Percentiles rank a stretch among this genome's conserved stretches.
These are phyloP conservation scores for Sphaerophoria rueppellii DNA, from an alignment of 2,888 invertebrate species.

Conservation along the genomic window DNA sequence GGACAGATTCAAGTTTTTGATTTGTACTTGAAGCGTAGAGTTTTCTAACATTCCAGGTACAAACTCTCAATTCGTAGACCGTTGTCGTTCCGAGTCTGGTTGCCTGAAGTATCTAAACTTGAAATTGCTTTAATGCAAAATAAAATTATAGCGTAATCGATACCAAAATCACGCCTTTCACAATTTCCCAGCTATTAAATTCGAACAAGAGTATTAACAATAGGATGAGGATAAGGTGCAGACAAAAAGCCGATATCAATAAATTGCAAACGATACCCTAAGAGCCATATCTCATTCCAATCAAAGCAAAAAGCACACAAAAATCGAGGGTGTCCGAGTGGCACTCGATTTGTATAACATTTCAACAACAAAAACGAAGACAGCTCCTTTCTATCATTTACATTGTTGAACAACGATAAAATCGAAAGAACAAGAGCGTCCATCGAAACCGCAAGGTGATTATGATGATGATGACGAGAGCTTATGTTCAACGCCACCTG, in stretches of 20 bases:
- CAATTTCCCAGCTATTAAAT: slow-evolving; percentile 33
- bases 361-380: slow-evolving; percentile 13
- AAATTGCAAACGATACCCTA: not conserved
- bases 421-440: not conserved
- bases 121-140: not conserved
- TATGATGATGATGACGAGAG: slow-evolving; percentile 23
- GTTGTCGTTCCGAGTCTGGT: too few species aligned
- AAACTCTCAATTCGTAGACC: too few species aligned
- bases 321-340: not conserved
- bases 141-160: not conserved
- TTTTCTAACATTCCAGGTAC: too few species aligned
- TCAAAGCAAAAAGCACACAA: too few species aligned
- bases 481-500: slow-evolving; percentile 39
- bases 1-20: too few species aligned
- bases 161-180: slow-evolving; percentile 42
- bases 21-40: too few species aligned
- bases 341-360: slow-evolving; percentile 9
- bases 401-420: not conserved
- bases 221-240: not conserved
- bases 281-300: slow-evolving; percentile 18
- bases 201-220: slow-evolving; percentile 5
- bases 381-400: slow-evolving; percentile 16
- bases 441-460: not conserved
- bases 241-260: not conserved
- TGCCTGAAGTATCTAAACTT: too few species aligned